Conservation (phyloP, 2,113 vertebrate species). For the Cyanoderma ruficeps region DNA sequence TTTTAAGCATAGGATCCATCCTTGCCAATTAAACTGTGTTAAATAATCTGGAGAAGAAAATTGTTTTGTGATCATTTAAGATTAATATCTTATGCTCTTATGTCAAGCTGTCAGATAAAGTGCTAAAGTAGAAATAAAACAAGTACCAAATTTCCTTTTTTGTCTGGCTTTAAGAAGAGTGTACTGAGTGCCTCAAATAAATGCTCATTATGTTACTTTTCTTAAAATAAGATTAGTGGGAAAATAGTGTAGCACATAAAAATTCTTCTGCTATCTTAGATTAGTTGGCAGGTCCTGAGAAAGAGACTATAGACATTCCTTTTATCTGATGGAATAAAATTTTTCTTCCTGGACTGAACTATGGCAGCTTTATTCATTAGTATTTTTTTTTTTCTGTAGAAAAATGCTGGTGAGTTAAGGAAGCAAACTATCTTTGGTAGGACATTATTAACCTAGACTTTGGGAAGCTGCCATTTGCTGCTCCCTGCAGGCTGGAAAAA, state of each 20-base stretch:
- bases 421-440: background rate
- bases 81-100: slow-evolving; percentile 1
- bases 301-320: background rate
- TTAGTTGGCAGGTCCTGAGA: background rate
- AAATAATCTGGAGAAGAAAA: slow-evolving; percentile 8
- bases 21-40: background rate
- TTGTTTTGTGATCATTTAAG: background rate
- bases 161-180: background rate
- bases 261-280: background rate
- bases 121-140: slow-evolving; percentile 38
- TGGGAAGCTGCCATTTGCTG: background rate
- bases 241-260: slow-evolving; percentile 12
- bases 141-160: slow-evolving; percentile 43
- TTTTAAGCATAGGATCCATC: background rate
- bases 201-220: slow-evolving; percentile 21
- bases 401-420: background rate
- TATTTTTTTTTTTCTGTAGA: background rate
- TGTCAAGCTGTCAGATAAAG: slow-evolving; percentile 16
- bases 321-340: slow-evolving; percentile 16
- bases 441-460: background rate
- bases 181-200: background rate
- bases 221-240: slow-evolving; percentile 32
- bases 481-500: background rate
- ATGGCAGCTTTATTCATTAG: background rate
- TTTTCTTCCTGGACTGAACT: background rate